These are phyloP conservation scores for Enteromius treurensis DNA, from an alignment of 2,797 vertebrate genomes.

Conservation along the genomic window DNA sequence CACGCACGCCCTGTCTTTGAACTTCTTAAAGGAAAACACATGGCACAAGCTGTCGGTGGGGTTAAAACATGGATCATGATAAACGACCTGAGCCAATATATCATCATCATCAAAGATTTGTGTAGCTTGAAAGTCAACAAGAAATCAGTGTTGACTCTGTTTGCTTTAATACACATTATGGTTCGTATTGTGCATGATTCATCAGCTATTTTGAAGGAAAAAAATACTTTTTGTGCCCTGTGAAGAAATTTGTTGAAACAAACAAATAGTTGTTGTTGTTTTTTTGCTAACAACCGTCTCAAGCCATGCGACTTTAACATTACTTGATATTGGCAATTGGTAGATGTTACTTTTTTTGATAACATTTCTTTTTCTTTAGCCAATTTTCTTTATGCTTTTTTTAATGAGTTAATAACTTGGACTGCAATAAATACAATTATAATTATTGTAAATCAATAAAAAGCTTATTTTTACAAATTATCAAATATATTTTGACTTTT, in stretches of 20 bases:
- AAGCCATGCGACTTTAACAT: neutral
- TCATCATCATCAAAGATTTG: neutral
- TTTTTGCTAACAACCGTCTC: neutral
- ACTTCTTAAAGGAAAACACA: constrained; percentile 75
- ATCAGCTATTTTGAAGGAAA: neutral
- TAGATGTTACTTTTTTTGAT: neutral
- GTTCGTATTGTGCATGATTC: neutral
- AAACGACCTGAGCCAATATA: neutral
- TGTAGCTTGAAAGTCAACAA: neutral
- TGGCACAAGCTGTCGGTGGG: constrained; percentile 61
- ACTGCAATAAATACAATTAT: neutral
- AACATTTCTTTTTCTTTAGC: neutral
- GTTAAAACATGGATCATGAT: constrained; percentile 46
- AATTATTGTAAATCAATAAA: neutral
- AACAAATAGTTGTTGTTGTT: neutral
- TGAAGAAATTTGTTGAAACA: neutral
- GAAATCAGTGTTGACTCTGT: neutral
- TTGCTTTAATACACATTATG: neutral
- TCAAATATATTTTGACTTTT: neutral
- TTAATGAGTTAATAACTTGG: neutral
- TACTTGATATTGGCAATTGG: neutral
- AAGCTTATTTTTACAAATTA: neutral
- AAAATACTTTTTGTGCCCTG: neutral
- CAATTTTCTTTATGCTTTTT: neutral
- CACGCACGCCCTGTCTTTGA: constrained; percentile 70